Percentiles rank a stretch among this genome's conserved stretches.
These are phyloP conservation scores for Pogonocichla stellata DNA, from an alignment of 2,113 vertebrate genomes.

Conservation along the genomic window DNA sequence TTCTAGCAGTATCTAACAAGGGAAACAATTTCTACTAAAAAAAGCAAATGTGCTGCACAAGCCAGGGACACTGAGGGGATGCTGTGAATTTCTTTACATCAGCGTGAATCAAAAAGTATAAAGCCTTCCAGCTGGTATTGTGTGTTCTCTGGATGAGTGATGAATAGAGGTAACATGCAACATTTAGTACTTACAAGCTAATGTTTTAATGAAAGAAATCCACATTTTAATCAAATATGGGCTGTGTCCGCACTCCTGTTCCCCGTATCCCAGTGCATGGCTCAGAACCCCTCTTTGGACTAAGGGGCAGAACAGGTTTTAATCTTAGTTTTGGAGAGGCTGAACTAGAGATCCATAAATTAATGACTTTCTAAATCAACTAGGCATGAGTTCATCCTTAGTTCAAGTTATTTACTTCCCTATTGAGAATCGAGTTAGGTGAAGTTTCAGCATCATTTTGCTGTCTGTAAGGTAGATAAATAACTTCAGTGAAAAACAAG, in stretches of 20 bases:
- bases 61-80: not conserved
- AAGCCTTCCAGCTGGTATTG: not conserved
- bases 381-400: not conserved
- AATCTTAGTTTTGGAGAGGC: not conserved
- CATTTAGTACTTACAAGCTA: not conserved
- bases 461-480: not conserved
- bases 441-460: not conserved
- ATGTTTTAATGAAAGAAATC: not conserved
- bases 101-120: not conserved
- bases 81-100: not conserved
- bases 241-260: not conserved
- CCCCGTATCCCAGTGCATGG: not conserved
- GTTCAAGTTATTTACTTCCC: not conserved
- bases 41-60: not conserved
- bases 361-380: not conserved
- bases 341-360: not conserved
- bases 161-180: not conserved
- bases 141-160: not conserved
- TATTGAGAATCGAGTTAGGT: not conserved
- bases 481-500: not conserved
- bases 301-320: not conserved
- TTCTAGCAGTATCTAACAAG: not conserved
- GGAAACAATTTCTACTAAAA: fast-evolving
- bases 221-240: not conserved
- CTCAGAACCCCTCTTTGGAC: not conserved